A percentile compares a stretch with the other conserved stretches of the same genome.
These are phyloP conservation scores for Pristionchus fissidentatus DNA, from an alignment of 2,888 invertebrate species.

Conservation along the genomic window DNA sequence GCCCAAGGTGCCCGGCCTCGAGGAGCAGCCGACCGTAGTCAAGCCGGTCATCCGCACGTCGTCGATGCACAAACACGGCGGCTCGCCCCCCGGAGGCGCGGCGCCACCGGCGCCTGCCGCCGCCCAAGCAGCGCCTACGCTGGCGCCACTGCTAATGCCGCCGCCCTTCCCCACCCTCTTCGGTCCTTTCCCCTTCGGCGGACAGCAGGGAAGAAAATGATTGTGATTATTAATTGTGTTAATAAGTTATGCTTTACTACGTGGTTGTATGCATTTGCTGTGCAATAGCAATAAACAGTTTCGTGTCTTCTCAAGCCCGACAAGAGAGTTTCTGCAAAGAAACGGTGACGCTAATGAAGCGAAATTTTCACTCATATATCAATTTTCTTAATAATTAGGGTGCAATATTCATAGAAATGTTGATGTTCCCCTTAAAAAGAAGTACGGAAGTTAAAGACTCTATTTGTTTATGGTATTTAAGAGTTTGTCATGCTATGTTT, in stretches of 20 bases:
- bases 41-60: conserved; percentile 14
- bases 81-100: background rate
- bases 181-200: conserved; percentile 39
- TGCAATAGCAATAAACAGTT: too few species aligned
- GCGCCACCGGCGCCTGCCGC: conserved; percentile 23
- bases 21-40: conserved; percentile 27
- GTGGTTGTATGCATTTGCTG: background rate
- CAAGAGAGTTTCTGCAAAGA: too few species aligned
- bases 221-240: background rate
- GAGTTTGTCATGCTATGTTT: too few species aligned
- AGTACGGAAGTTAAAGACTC: too few species aligned
- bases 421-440: too few species aligned
- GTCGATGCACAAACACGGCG: background rate
- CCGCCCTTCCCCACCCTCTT: conserved; percentile 63
- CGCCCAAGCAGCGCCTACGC: conserved; percentile 46
- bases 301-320: too few species aligned
- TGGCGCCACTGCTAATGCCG: conserved; percentile 57
- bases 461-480: too few species aligned
- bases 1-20: conserved; percentile 24
- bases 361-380: too few species aligned
- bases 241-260: conserved; percentile 7
- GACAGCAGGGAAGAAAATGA: background rate
- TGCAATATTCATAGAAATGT: too few species aligned
- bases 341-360: too few species aligned
- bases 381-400: too few species aligned